Conservation (phyloP, 2,888 invertebrate species). For the Drosophila eohydei region DNA sequence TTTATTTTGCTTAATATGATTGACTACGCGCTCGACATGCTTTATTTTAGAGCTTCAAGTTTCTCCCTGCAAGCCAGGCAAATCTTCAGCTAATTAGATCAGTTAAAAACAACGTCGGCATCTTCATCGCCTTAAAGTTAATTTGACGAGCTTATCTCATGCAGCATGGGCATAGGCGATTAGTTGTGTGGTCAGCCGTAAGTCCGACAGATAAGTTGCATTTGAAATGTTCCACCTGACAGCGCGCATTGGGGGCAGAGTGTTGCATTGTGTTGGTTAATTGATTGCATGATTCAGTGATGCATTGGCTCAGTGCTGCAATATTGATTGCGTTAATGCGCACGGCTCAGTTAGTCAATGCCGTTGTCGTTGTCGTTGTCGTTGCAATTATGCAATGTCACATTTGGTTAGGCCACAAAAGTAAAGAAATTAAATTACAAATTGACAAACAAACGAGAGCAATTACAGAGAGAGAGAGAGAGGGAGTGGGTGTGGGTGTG, state of each 20-base stretch:
- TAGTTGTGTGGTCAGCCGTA: constrained; percentile 5
- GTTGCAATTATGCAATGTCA: constrained; percentile 16
- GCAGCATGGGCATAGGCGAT: not conserved
- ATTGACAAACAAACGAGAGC: constrained; percentile 4
- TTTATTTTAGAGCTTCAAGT: not conserved
- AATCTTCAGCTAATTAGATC: not conserved
- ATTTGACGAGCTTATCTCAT: not conserved
- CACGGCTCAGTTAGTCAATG: constrained; percentile 5
- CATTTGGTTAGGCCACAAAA: constrained; percentile 15
- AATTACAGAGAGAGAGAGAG: not conserved
- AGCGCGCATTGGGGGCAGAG: not conserved
- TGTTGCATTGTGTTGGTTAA: constrained; percentile 15
- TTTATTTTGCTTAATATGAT: too few species aligned
- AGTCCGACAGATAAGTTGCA: constrained; percentile 16
- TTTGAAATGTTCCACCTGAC: not conserved
- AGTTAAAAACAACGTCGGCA: not conserved
- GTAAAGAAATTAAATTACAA: constrained; percentile 14
- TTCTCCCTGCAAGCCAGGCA: not conserved
- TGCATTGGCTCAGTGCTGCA: constrained; percentile 16
- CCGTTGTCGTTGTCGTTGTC: not conserved
- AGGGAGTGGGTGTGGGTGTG: not conserved
- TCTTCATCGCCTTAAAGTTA: not conserved
- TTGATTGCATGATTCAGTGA: constrained; percentile 20
- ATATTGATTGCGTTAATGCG: constrained; percentile 25
- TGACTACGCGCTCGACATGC: too few species aligned